These are phyloP conservation scores for Petrocephalus sullivani DNA, from an alignment of 2,797 vertebrate genomes.

Conservation along the genomic window DNA sequence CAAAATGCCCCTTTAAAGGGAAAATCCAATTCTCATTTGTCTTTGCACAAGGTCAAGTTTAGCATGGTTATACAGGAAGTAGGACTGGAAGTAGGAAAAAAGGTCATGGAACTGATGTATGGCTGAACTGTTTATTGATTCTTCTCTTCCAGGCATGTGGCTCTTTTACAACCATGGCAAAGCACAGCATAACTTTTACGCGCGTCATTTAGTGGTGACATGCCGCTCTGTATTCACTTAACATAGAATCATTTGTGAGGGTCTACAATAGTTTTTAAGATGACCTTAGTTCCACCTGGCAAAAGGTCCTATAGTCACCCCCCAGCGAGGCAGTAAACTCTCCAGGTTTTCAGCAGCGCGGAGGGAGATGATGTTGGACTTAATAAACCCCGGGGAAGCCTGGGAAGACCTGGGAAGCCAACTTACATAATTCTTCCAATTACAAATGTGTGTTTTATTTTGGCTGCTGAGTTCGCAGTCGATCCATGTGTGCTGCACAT, in stretches of 20 bases:
- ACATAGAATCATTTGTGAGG: background rate
- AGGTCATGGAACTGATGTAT: background rate
- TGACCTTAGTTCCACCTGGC: background rate
- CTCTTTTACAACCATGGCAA: background rate
- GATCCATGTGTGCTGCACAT: background rate
- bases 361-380: background rate
- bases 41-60: background rate
- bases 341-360: background rate
- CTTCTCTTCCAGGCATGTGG: background rate
- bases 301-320: background rate
- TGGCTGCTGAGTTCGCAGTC: background rate
- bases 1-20: background rate
- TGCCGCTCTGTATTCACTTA: background rate
- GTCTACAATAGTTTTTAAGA: background rate
- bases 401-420: background rate
- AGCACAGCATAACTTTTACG: background rate
- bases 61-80: background rate
- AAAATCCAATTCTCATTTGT: background rate
- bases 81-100: background rate
- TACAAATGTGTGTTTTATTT: conserved; percentile 15
- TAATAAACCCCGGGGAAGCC: background rate
- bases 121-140: background rate
- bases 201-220: background rate
- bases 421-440: background rate
- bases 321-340: background rate